Evolutionary conservation across 1,140 invertebrate genomes (phyloP), one percentile per base, ranked within the genome.

Genomic region (Tribolium madens): DNA sequence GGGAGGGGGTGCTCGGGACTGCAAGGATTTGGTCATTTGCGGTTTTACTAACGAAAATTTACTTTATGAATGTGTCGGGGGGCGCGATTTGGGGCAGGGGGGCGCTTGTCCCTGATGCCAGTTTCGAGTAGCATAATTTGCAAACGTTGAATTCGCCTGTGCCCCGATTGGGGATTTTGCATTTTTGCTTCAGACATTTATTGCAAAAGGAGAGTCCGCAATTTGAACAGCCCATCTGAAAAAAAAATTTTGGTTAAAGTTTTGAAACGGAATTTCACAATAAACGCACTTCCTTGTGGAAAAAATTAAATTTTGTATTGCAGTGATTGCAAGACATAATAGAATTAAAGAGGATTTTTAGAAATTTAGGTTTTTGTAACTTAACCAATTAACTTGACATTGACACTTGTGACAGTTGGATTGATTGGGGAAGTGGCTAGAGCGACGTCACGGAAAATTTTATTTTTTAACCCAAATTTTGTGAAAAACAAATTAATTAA

Each of bases 181-280:
- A 83, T 82, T 86, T 86, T 80, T 85, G 84, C 73, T 85, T 89
- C 47, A 92, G 83, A 84, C 91, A 92, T 83, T 90, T 91, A 77
- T 87, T 87, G 81, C 91, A 92, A 80, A 89, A 91, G 77, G 89
- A 90, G 81, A 91, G 89, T 17, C 90, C 90, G 84, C 91, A 92
- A 80, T 87, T 86, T 21, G 90, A 87, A 82, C 91, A 92, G 1
- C 90, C 90, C 86, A 88, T 87, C 90, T 90, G 78, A 60, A 83
- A 81, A 1, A 42, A 75, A 36, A 42, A 3, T 42, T 42, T 36
- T 7, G 36, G 50, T 14, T 53, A 18, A 64, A 46, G 13, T 76
- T 74, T 42, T n/a, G 12, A 46, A 31, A 73, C 21, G 12, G 60
- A 75, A 14, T 33, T 12, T 57, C 13, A 64, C 10, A 33, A 57